A percentile compares a stretch with the other conserved stretches of the same genome.
Conservation (phyloP, 2,888 invertebrate genomes). For the Kuschelorhynchus macadamiae region DNA sequence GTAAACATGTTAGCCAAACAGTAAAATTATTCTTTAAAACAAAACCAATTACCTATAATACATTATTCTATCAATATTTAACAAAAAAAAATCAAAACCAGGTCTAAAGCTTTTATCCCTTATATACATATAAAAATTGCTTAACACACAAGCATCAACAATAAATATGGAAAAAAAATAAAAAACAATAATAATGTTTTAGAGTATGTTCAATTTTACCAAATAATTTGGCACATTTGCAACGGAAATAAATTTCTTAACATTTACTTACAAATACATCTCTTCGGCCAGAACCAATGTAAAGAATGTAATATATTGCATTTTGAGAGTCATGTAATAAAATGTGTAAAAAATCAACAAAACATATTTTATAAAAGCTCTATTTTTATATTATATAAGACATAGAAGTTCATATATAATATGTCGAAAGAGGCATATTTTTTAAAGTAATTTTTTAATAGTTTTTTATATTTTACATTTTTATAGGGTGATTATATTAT, state of each 20-base stretch:
- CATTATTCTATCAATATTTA: neutral
- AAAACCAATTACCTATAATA: constrained; percentile 1
- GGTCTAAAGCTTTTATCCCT: constrained; percentile 25
- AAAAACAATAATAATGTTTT: constrained; percentile 5
- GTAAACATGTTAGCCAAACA: neutral
- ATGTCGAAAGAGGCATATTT: too few species aligned
- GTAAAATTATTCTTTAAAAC: neutral
- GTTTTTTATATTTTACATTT: too few species aligned
- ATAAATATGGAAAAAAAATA: constrained; percentile 17
- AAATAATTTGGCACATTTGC: constrained; percentile 31
- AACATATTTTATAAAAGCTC: neutral
- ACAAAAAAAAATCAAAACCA: constrained; percentile 6
- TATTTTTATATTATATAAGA: neutral
- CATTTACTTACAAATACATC: neutral
- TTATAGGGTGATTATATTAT: too few species aligned
- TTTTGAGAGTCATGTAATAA: neutral
- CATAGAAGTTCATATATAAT: neutral
- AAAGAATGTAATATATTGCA: neutral
- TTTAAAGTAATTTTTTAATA: too few species aligned
- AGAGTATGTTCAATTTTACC: constrained; percentile 20
- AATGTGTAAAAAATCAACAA: neutral
- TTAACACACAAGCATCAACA: constrained; percentile 21
- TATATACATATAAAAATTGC: constrained; percentile 13
- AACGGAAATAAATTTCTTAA: constrained; percentile 6
- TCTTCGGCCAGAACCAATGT: neutral